Evolutionary conservation across 2,888 invertebrate genomes (phyloP).

Genomic region (Ectropis crepuscularia): DNA sequence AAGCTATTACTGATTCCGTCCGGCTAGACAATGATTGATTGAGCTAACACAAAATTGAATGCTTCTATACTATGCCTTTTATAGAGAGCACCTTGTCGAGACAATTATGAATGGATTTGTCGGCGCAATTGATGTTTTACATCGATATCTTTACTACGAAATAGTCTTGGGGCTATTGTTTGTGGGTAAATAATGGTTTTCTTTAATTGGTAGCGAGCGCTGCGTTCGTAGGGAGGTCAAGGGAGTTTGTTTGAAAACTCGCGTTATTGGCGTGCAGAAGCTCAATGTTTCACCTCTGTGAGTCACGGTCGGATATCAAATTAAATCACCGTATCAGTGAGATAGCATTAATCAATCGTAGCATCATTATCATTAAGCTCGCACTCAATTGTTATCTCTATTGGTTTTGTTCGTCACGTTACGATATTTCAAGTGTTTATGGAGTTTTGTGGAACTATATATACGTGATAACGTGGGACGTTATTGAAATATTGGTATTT

Average conservation of each 20-base stretch:
- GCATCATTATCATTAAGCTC: slow-evolving; percentile 49
- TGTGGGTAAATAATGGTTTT: slow-evolving; percentile 15
- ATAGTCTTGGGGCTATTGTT: slow-evolving; percentile 8
- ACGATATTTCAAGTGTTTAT: not conserved
- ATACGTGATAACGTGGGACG: too few species aligned
- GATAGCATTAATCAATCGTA: slow-evolving; percentile 50
- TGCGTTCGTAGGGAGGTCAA: slow-evolving; percentile 20
- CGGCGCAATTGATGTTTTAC: not conserved
- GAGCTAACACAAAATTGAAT: slow-evolving; percentile 21
- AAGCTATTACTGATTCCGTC: slow-evolving; percentile 16
- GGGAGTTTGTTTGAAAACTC: slow-evolving; percentile 14
- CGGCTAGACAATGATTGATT: slow-evolving; percentile 29
- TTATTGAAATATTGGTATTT: too few species aligned
- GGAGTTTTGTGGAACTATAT: not conserved
- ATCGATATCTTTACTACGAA: slow-evolving; percentile 6
- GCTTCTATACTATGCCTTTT: slow-evolving; percentile 5
- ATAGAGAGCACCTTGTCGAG: slow-evolving; percentile 9
- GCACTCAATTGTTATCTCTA: slow-evolving; percentile 45
- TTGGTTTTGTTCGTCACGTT: slow-evolving; percentile 24
- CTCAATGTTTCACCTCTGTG: slow-evolving; percentile 14
- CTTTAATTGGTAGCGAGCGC: slow-evolving; percentile 2
- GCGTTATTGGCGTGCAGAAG: slow-evolving; percentile 12
- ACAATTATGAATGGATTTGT: slow-evolving; percentile 15
- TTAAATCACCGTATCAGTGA: slow-evolving; percentile 38
- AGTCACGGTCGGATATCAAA: slow-evolving; percentile 11